Base-by-base conservation (phyloP, 2,888 invertebrate species). In the Elysia crispata region DNA sequence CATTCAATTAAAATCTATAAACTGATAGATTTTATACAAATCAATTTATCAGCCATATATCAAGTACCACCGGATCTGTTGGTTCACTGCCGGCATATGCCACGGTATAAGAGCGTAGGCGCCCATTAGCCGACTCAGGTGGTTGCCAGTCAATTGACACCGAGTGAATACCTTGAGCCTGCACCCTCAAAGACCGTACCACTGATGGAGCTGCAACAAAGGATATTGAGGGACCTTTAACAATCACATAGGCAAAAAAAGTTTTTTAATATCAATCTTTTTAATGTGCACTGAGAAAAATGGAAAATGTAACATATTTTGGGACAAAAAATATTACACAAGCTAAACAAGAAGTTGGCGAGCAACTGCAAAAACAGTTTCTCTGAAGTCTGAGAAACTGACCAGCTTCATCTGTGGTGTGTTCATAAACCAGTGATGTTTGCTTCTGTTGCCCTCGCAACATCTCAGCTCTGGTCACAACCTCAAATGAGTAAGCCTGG, bases 371-470 rank as follows among this genome's bases (percentile, higher is more conserved):
- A 41, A 6, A 41, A 41, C 41, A 41, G 3, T 41, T 41, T 41
- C 3, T 41, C 41, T 41, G 11, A 41, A 41, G 11, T 41, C 41
- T 41, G 41, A 41, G 3, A 6, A 54, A 82, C 85, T 77, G 77
- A 89, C 89, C 84, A 67, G 86, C 85, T 82, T 87, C 82, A 31
- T 73, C 72, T 0, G 89, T 89, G n/a, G 41, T 69, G 20, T 85
- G 81, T 0, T 80, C 73, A 5, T 86, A 81, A 6, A 78, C 83
- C 1, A 82, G 67, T 6, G 80, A 72, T 23, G 67, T 83, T 18
- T 74, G 77, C 67, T 86, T 87, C 8, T 31, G 60, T 0, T 81
- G 75, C 8, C 28, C 57, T 1, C 33, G 28, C 20, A 60, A 1
- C 13, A 28, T 66, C 20, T 49, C 66, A 54, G 86, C 84, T 13